Conservation (phyloP, 23 tunicate genomes). For the Halocynthia roretzi region DNA sequence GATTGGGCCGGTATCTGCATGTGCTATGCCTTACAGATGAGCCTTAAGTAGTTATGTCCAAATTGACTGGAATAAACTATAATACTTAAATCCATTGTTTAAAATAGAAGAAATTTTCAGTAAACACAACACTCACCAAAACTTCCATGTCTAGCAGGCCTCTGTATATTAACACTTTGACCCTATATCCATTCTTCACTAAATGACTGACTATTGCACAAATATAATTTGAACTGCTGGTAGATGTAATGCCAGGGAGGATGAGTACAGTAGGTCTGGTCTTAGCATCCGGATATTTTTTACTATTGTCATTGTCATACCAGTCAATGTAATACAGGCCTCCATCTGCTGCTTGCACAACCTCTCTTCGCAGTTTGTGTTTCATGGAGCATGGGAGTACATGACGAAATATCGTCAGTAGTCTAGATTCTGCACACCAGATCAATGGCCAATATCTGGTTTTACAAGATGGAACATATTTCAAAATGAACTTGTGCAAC, state of each 20-base stretch:
- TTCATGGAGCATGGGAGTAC: no score
- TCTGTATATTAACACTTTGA: constrained; percentile 64
- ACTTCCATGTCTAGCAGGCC: constrained; percentile 52
- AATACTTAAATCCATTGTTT: no score
- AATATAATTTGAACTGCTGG: constrained; percentile 46
- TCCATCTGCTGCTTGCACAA: constrained; percentile 42
- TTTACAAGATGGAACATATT: background rate
- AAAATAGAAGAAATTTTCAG: no score
- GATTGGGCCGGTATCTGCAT: no score
- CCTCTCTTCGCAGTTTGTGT: constrained; percentile 28
- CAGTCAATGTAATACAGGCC: constrained; percentile 78
- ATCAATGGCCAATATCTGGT: background rate
- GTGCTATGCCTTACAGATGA: no score
- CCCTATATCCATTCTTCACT: constrained; percentile 26
- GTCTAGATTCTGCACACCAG: constrained; percentile 1
- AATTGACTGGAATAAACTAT: no score
- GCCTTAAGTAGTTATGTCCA: no score
- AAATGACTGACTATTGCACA: constrained; percentile 16
- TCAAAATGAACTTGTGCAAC: background rate
- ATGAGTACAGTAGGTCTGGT: constrained; percentile 52
- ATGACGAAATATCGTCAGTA: no score
- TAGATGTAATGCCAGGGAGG: constrained; percentile 74
- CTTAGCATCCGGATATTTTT: constrained; percentile 4
- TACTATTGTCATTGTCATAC: constrained; percentile 23
- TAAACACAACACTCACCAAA: constrained; percentile 1